Evolutionary conservation across 2,888 invertebrate species (phyloP).

Genomic region (Oxyteleia sp.): DNA sequence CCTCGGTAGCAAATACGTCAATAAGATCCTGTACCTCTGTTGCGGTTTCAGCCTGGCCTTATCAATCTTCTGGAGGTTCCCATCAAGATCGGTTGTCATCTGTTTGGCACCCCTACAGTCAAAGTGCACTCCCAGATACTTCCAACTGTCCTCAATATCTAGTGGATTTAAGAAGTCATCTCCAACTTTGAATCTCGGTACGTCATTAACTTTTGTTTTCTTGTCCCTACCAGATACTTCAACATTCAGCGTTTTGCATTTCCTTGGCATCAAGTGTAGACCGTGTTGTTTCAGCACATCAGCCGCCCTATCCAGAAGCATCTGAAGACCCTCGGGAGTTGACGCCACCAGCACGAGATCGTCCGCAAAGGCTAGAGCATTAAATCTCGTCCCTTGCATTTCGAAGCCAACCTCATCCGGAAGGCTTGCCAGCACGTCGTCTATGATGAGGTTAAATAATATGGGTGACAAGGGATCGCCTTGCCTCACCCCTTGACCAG

Average conservation of each 20-base stretch:
- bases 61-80: no score
- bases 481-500: background rate
- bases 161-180: constrained; percentile 20
- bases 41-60: background rate
- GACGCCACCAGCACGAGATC: constrained; percentile 82
- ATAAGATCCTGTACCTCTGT: no score
- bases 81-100: background rate
- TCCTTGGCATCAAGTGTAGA: constrained; percentile 66
- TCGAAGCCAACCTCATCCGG: constrained; percentile 3
- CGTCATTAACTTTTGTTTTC: constrained; percentile 53
- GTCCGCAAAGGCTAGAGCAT: constrained; percentile 80
- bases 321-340: constrained; percentile 80
- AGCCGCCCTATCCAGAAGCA: constrained; percentile 14
- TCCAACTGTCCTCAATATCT: background rate
- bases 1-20: no score
- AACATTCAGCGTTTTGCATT: constrained; percentile 79
- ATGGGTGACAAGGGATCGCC: constrained; percentile 45
- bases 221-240: constrained; percentile 68
- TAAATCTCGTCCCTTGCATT: background rate
- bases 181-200: background rate
- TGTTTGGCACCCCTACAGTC: background rate
- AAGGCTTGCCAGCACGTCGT: constrained; percentile 1
- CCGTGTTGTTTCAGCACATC: constrained; percentile 15
- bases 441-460: constrained; percentile 20
- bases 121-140: constrained; percentile 23